phyloP scores from a whole-genome alignment of 1,140 invertebrate species.

The Drosophila watanabei region DNA sequence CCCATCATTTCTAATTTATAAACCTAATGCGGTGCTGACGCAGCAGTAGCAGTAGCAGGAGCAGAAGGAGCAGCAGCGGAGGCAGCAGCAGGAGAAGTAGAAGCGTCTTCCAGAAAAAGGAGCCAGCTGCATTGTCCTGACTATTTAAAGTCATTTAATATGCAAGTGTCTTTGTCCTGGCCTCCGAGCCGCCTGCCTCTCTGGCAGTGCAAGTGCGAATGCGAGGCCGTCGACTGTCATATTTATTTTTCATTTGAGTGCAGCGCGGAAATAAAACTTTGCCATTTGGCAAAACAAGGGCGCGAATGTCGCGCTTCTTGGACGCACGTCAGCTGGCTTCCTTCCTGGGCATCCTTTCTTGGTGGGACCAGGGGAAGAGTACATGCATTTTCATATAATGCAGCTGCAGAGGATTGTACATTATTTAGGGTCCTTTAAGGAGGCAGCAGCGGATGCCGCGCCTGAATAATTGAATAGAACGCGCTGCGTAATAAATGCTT shows the following conservation, averaged over 20 bases:
- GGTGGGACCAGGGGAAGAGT: conserved; percentile 47
- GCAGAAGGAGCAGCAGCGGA: conserved; percentile 9
- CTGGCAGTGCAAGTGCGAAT: conserved; percentile 23
- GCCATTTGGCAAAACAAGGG: conserved; percentile 83
- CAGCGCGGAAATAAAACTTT: conserved; percentile 81
- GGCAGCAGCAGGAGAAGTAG: conserved; percentile 25
- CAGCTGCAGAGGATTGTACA: conserved; percentile 70
- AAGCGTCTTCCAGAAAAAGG: conserved; percentile 32
- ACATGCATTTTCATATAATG: conserved; percentile 82
- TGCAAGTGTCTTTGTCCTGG: conserved; percentile 78
- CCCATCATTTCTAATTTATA: conserved; percentile 84
- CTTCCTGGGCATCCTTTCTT: conserved; percentile 12
- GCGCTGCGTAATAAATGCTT: conserved; percentile 83
- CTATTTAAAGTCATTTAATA: conserved; percentile 85
- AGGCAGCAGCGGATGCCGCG: conserved; percentile 60
- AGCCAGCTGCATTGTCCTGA: conserved; percentile 66
- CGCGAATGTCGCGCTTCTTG: conserved; percentile 74
- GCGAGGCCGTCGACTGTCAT: conserved; percentile 73
- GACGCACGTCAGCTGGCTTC: conserved; percentile 79
- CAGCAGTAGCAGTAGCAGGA: conserved; percentile 25
- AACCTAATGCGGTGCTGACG: conserved; percentile 78
- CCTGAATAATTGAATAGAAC: conserved; percentile 82
- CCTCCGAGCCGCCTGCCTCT: neutral
- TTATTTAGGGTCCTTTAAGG: conserved; percentile 75
- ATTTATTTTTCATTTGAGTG: conserved; percentile 85